Evolutionary conservation across 2,888 invertebrate genomes (phyloP).

Genomic region (Meiosimyza decipiens): DNA sequence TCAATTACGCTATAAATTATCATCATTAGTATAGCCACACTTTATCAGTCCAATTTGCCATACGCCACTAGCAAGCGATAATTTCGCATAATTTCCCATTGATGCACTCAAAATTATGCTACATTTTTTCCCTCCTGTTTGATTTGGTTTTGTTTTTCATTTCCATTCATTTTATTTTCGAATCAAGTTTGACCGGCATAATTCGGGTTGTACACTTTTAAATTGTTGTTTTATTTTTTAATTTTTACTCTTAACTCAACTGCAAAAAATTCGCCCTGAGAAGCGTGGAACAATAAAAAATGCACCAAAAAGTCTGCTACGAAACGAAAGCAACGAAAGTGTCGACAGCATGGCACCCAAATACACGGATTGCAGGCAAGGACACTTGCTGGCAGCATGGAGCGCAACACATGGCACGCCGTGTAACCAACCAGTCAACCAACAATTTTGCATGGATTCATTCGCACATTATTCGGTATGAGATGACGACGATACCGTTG

Average conservation of each 20-base stretch:
- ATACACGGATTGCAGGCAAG: no score
- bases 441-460: no score
- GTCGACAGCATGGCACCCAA: no score
- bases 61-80: not conserved
- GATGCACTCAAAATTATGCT: constrained; percentile 9
- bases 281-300: not conserved
- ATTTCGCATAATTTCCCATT: constrained; percentile 18
- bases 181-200: constrained; percentile 10
- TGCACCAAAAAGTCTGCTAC: constrained; percentile 8
- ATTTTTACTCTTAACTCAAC: not conserved
- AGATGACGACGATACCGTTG: no score
- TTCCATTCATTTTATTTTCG: constrained; percentile 9
- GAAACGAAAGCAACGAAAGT: no score
- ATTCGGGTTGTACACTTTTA: not conserved
- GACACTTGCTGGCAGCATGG: no score
- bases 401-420: not conserved
- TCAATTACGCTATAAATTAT: no score
- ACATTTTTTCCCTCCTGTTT: not conserved
- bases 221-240: not conserved
- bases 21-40: no score
- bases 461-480: no score
- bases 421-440: no score
- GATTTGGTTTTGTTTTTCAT: not conserved
- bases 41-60: no score
- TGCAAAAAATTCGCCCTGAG: not conserved